Evolutionary conservation across 2,797 vertebrate genomes (phyloP).

Genomic region (Philypnodon macrostomus): DNA sequence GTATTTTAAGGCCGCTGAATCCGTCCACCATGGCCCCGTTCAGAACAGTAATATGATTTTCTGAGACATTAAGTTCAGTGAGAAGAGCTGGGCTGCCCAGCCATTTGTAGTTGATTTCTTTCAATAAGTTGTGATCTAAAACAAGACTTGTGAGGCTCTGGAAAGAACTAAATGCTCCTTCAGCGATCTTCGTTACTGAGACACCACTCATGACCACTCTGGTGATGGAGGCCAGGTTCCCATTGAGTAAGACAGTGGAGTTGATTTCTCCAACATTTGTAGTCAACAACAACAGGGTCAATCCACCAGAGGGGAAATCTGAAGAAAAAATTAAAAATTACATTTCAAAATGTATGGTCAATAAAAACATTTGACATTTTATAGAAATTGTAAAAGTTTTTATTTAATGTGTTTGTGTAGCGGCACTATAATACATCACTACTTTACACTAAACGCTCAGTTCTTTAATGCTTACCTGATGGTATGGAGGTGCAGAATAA

Average conservation of each 20-base stretch:
- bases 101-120: conserved; percentile 56
- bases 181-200: conserved; percentile 49
- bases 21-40: conserved; percentile 22
- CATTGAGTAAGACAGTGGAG: conserved; percentile 58
- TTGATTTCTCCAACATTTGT: conserved; percentile 62
- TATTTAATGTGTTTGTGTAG: too few species aligned
- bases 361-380: too few species aligned
- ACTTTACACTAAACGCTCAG: too few species aligned
- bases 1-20: conserved; percentile 43
- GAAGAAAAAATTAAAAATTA: background rate
- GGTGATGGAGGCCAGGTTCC: conserved; percentile 61
- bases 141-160: conserved; percentile 56
- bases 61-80: conserved; percentile 42
- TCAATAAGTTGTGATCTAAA: conserved; percentile 60
- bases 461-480: conserved; percentile 43
- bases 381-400: too few species aligned
- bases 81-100: conserved; percentile 54
- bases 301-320: conserved; percentile 26
- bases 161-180: conserved; percentile 62
- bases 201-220: conserved; percentile 56
- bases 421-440: too few species aligned
- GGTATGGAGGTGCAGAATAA: conserved; percentile 60
- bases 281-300: conserved; percentile 49
- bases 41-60: conserved; percentile 56
- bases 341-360: too few species aligned